Evolutionary conservation across 2,113 vertebrate genomes (phyloP), one percentile per base, ranked within the genome.

Genomic region (Malurus alboscapulatus): DNA sequence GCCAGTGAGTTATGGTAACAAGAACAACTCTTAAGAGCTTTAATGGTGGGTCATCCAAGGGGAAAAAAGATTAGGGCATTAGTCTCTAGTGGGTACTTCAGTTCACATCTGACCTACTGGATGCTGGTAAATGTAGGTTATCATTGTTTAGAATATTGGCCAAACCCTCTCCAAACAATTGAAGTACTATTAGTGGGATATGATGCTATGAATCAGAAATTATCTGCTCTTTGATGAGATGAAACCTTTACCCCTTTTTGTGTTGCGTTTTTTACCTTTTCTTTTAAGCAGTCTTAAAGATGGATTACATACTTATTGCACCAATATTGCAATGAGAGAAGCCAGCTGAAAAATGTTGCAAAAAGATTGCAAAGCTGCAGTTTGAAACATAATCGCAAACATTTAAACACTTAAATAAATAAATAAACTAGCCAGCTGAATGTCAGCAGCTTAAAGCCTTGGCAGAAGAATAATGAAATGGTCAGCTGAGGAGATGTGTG

Each of bases 11-110:
- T 96, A 90, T 2, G 14, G 73, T 67, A 48, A 94, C 65, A 88
- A 91, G 63, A 95, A 63, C 45, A 53, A 17, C 69, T 95, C 79
- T 77, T 32, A 91, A 93, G 81, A 53, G 55, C 8, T 93, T 92
- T 84, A 89, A 84, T 48, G 50, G 18, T 18, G 30, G 69, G 29
- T 67, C 73, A 92, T 83, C 38, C 38, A 50, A 29, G 20, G 19
- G 7, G 16, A 17, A 82, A 57, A 75, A 91, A 75, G 80, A 79
- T 77, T 89, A 77, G 51, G 48, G 26, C 27, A 47, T 76, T 26
- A 78, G 8, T 90, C 29, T 90, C 40, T 92, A 86, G 58, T 59
- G 63, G 45, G 54, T 81, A 92, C 84, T 92, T 92, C 57, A 71
- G 40, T 57, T 88, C 76, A 86, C 12, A 68, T 86, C 45, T 65